Percentiles rank a stretch among this genome's conserved stretches.
These are phyloP conservation scores for Theristicus caerulescens DNA, from an alignment of 2,113 vertebrate species.

Conservation along the genomic window DNA sequence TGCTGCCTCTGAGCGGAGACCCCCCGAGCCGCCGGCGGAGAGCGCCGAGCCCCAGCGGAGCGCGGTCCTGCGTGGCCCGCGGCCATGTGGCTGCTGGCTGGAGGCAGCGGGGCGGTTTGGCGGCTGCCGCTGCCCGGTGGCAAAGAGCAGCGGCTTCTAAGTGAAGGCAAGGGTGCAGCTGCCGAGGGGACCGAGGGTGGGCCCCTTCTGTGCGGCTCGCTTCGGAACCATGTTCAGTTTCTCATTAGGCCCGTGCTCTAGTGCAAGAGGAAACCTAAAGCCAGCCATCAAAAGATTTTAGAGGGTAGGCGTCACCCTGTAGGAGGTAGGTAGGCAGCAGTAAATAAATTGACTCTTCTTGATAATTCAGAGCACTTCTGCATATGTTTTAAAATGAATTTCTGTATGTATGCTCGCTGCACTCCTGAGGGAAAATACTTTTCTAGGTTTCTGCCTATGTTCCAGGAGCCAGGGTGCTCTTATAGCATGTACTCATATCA, in stretches of 20 bases:
- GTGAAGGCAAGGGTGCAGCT: rapidly evolving
- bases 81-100: rapidly evolving
- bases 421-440: not conserved
- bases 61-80: not conserved
- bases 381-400: rapidly evolving
- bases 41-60: no score
- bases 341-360: rapidly evolving
- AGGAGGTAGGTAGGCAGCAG: rapidly evolving
- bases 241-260: rapidly evolving
- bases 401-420: rapidly evolving
- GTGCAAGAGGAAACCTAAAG: rapidly evolving
- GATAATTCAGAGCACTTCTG: not conserved
- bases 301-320: rapidly evolving
- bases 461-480: rapidly evolving
- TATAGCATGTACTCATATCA: rapidly evolving
- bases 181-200: not conserved
- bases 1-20: no score
- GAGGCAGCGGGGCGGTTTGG: not conserved
- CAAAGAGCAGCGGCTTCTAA: rapidly evolving
- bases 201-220: not conserved
- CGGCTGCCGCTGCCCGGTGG: not conserved
- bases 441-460: not conserved
- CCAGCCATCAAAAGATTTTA: rapidly evolving
- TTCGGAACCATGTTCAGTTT: rapidly evolving
- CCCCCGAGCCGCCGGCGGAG: not conserved